These are phyloP conservation scores for Thripadectes ignobilis DNA, from an alignment of 2,797 vertebrate species.

Conservation along the genomic window DNA sequence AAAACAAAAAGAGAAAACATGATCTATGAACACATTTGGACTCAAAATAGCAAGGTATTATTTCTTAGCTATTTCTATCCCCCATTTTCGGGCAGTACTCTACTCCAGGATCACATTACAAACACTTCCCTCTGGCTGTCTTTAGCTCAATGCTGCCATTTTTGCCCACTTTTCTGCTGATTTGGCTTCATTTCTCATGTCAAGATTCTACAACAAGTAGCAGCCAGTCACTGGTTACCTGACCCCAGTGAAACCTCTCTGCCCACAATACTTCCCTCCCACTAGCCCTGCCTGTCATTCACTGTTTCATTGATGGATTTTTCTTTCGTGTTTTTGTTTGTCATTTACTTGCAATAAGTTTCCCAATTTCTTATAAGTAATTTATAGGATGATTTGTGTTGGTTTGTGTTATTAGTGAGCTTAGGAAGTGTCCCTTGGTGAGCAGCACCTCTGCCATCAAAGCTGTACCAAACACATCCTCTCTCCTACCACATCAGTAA, in stretches of 20 bases:
- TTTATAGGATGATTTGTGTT: not conserved
- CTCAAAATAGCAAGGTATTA: not conserved
- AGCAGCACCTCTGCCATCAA: not conserved
- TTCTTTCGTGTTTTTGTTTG: not conserved
- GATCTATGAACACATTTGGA: not conserved
- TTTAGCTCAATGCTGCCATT: not conserved
- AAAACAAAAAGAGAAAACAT: not conserved
- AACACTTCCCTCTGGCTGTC: not conserved
- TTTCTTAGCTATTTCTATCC: not conserved
- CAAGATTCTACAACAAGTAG: not conserved
- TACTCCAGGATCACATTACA: not conserved
- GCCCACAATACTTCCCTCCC: not conserved
- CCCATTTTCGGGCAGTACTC: not conserved
- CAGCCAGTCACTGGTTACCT: not conserved
- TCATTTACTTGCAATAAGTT: not conserved
- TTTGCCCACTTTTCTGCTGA: not conserved
- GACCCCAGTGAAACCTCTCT: not conserved
- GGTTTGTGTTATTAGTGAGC: not conserved
- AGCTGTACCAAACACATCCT: fast-evolving
- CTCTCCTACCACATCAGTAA: not conserved
- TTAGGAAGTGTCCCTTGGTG: not conserved
- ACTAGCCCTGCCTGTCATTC: not conserved
- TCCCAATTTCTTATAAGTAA: not conserved
- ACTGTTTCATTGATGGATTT: not conserved
- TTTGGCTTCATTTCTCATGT: not conserved